These are phyloP conservation scores for Pitta sordida DNA, from an alignment of 2,113 vertebrate genomes.

Conservation along the genomic window DNA sequence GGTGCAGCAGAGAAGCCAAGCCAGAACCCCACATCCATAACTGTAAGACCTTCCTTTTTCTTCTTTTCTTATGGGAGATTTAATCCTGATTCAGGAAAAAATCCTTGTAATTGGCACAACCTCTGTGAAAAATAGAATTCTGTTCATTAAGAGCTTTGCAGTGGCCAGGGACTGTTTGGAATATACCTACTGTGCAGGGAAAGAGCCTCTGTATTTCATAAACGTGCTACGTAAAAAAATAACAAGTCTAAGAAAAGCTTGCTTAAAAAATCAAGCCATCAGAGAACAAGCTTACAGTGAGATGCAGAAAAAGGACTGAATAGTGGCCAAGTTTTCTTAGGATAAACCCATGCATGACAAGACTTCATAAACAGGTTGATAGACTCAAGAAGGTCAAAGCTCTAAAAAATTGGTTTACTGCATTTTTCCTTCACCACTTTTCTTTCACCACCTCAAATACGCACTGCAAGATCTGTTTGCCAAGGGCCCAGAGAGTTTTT, in stretches of 20 bases:
- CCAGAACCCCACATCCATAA: not conserved
- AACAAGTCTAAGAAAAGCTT: not conserved
- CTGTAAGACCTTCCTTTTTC: not conserved
- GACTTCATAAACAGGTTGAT: not conserved
- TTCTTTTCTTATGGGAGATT: not conserved
- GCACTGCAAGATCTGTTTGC: not conserved
- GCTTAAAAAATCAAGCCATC: not conserved
- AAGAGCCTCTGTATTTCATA: not conserved
- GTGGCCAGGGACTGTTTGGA: not conserved
- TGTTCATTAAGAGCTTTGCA: not conserved
- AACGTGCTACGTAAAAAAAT: not conserved
- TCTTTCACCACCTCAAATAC: not conserved
- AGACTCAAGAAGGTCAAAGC: not conserved
- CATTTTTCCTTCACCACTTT: not conserved
- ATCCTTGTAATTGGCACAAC: constrained; percentile 15
- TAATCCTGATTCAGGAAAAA: not conserved
- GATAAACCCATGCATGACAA: not conserved
- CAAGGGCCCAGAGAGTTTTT: not conserved
- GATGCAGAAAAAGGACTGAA: not conserved
- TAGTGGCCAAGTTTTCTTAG: not conserved
- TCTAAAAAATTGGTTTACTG: not conserved
- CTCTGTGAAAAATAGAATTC: constrained; percentile 6
- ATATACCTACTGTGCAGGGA: not conserved
- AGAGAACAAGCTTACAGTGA: not conserved
- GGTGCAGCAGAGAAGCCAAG: not conserved